Percentiles rank a stretch among this genome's conserved stretches.
Conservation (phyloP, 1,140 invertebrate genomes). For the Calosoma granatense region DNA sequence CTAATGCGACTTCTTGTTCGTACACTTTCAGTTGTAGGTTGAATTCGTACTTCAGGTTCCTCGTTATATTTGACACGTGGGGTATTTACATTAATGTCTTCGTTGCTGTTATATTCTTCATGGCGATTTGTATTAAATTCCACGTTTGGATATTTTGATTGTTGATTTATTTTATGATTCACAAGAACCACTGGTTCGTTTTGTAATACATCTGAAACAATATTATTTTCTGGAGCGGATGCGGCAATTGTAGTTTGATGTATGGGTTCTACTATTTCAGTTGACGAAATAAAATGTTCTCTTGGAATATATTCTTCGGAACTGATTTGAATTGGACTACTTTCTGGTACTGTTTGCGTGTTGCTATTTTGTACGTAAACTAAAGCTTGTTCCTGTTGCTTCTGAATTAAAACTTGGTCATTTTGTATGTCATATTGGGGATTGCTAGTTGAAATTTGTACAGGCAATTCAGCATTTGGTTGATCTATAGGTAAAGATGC, state of each 20-base stretch:
- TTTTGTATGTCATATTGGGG: not conserved
- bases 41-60: constrained; percentile 10
- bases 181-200: not conserved
- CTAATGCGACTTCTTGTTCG: constrained; percentile 18
- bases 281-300: not conserved
- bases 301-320: not conserved
- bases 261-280: not conserved
- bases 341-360: not conserved
- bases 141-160: no score
- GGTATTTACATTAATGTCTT: not conserved
- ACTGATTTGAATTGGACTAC: not conserved
- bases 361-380: not conserved
- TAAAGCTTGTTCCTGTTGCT: not conserved
- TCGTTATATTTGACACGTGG: constrained; percentile 17
- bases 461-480: not conserved
- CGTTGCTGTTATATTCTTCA: no score
- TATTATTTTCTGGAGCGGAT: not conserved
- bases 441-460: not conserved
- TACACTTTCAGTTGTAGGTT: constrained; percentile 2
- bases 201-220: not conserved
- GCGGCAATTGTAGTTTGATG: not conserved
- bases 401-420: not conserved
- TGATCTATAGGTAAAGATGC: not conserved
- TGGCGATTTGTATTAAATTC: no score
- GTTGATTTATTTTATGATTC: no score